Evolutionary conservation across 2,797 vertebrate genomes (phyloP).

Genomic region (Cetoscarus ocellatus): DNA sequence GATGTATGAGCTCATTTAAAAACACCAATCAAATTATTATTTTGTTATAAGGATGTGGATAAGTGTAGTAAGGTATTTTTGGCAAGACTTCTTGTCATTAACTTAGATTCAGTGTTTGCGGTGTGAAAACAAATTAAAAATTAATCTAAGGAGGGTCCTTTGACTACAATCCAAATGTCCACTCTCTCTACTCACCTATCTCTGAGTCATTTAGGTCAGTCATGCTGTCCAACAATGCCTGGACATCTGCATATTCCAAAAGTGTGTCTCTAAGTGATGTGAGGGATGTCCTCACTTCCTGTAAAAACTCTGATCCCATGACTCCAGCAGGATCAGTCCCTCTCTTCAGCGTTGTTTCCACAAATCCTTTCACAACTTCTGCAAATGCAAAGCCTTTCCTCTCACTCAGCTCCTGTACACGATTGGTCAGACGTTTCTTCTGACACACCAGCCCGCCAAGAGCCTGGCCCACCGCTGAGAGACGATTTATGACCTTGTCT

Average conservation of each 20-base stretch:
- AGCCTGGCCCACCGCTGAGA: constrained; percentile 85
- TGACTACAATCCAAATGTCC: neutral
- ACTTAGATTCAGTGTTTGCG: too few species aligned
- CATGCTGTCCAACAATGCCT: constrained; percentile 77
- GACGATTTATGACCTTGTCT: constrained; percentile 83
- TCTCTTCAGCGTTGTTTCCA: constrained; percentile 64
- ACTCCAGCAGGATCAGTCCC: constrained; percentile 35
- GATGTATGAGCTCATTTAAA: too few species aligned
- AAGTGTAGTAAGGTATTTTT: too few species aligned
- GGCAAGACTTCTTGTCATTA: too few species aligned
- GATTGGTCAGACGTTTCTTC: constrained; percentile 82
- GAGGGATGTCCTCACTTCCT: constrained; percentile 87
- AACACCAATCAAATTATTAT: too few species aligned
- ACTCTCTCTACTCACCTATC: constrained; percentile 75
- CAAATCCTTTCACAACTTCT: constrained; percentile 73
- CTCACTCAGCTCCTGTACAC: constrained; percentile 85
- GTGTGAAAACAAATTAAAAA: fast-evolving
- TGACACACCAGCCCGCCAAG: constrained; percentile 80
- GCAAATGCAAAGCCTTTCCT: constrained; percentile 77
- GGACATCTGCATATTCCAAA: constrained; percentile 82
- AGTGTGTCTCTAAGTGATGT: constrained; percentile 84
- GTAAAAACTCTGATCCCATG: constrained; percentile 84
- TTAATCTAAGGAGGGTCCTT: neutral
- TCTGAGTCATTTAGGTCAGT: constrained; percentile 76
- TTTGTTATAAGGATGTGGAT: too few species aligned